A percentile compares a stretch with the other conserved stretches of the same genome.
Evolutionary conservation across 1,140 invertebrate species (phyloP).

Genomic region (Araneus ventricosus): DNA sequence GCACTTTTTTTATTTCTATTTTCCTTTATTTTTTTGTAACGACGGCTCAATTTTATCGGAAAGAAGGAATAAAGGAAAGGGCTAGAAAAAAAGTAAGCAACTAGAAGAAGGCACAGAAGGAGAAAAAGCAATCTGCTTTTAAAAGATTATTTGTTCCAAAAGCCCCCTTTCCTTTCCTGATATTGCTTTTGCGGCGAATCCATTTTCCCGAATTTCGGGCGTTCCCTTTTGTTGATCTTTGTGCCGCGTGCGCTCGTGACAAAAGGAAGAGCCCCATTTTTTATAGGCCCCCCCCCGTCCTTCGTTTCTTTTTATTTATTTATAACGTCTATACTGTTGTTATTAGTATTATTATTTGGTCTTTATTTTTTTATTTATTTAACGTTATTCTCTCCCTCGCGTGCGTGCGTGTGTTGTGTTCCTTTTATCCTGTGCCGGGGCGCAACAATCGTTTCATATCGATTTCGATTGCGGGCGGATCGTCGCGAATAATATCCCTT

Average conservation of each 20-base stretch:
- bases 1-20: slow-evolving; percentile 41
- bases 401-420: neutral
- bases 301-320: slow-evolving; percentile 13
- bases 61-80: slow-evolving; percentile 14
- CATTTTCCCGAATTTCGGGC: slow-evolving; percentile 21
- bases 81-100: neutral
- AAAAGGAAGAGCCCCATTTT: slow-evolving; percentile 18
- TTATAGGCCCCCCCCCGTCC: neutral
- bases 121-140: slow-evolving; percentile 72
- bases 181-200: slow-evolving; percentile 74
- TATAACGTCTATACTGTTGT: slow-evolving; percentile 25
- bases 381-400: slow-evolving; percentile 8
- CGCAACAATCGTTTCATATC: slow-evolving; percentile 70
- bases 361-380: slow-evolving; percentile 54
- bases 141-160: slow-evolving; percentile 75
- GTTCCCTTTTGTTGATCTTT: slow-evolving; percentile 71
- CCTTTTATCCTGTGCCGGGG: neutral
- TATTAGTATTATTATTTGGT: slow-evolving; percentile 69
- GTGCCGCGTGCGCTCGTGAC: slow-evolving; percentile 40
- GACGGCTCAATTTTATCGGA: slow-evolving; percentile 64
- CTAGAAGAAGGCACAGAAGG: neutral
- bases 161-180: slow-evolving; percentile 51
- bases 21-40: slow-evolving; percentile 33
- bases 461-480: slow-evolving; percentile 43
- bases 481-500: slow-evolving; percentile 71